Evolutionary conservation across 64 coral and sea anemone genomes (phyloP).

Genomic region (Hydrozoanthus tunicans): DNA sequence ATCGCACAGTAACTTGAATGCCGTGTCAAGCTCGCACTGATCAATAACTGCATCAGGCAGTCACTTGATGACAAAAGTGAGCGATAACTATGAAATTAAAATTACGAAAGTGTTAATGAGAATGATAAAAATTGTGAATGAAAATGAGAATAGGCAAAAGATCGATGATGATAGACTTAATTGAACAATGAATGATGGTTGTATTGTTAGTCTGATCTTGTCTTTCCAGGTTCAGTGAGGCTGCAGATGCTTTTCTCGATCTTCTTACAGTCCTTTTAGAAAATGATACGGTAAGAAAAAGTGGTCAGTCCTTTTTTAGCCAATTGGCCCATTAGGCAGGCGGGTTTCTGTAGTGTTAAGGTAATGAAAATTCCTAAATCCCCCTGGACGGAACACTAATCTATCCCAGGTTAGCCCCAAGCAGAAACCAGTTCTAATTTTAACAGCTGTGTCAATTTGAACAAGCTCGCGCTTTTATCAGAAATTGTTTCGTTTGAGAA

Average conservation of each 20-base stretch:
- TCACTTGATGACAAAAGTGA: neutral
- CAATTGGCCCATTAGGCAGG: neutral
- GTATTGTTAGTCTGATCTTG: neutral
- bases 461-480: too few relatives aligned
- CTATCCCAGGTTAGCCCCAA: too few relatives aligned
- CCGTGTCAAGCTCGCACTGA: too few relatives aligned
- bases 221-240: slow-evolving; percentile 26
- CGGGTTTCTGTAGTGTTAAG: neutral
- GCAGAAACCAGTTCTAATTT: too few relatives aligned
- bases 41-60: too few relatives aligned
- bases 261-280: slow-evolving; percentile 36
- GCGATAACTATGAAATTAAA: neutral
- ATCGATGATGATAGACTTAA: neutral
- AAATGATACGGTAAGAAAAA: slow-evolving; percentile 23
- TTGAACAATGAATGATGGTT: neutral
- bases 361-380: neutral
- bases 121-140: too few relatives aligned
- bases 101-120: too few relatives aligned
- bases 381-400: too few relatives aligned
- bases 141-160: too few relatives aligned
- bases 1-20: too few relatives aligned
- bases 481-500: too few relatives aligned
- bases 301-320: neutral
- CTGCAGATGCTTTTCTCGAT: slow-evolving; percentile 31
- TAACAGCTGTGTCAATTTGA: too few relatives aligned